These are phyloP conservation scores for Drosophila mojavensis DNA, from an alignment of 1,140 invertebrate genomes.

Conservation along the genomic window DNA sequence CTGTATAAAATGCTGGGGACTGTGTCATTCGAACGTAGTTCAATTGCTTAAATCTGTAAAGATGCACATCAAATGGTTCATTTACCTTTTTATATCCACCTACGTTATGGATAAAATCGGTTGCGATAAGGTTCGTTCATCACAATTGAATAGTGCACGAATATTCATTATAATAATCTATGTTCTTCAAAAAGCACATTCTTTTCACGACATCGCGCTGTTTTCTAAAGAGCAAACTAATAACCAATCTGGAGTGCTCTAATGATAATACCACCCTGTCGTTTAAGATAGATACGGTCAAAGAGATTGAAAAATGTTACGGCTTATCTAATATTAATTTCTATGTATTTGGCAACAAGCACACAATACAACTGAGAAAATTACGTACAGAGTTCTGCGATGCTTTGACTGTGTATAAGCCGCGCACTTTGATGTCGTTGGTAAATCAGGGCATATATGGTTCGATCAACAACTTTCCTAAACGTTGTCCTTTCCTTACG, in stretches of 20 bases:
- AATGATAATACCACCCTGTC: not conserved
- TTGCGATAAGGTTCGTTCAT: too few species aligned
- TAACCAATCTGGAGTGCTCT: too few species aligned
- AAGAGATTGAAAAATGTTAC: not conserved
- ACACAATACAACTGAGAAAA: not conserved
- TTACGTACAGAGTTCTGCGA: not conserved
- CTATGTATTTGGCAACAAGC: not conserved
- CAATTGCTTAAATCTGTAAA: not conserved
- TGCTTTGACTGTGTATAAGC: not conserved
- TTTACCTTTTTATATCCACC: not conserved
- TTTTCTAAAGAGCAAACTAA: too few species aligned
- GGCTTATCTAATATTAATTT: not conserved
- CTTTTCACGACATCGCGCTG: too few species aligned
- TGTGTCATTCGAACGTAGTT: not conserved
- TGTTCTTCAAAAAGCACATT: too few species aligned
- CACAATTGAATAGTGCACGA: too few species aligned
- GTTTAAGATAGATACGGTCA: not conserved
- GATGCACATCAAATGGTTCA: not conserved
- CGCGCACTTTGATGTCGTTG: not conserved
- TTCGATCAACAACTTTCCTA: constrained; percentile 16
- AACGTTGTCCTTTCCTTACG: constrained; percentile 30
- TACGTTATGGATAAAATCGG: not conserved
- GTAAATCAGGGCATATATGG: constrained; percentile 13
- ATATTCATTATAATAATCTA: too few species aligned
- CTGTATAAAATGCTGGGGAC: not conserved